Evolutionary conservation across 2,888 invertebrate species (phyloP), one percentile per base, ranked within the genome.

Genomic region (Cabera pusaria): DNA sequence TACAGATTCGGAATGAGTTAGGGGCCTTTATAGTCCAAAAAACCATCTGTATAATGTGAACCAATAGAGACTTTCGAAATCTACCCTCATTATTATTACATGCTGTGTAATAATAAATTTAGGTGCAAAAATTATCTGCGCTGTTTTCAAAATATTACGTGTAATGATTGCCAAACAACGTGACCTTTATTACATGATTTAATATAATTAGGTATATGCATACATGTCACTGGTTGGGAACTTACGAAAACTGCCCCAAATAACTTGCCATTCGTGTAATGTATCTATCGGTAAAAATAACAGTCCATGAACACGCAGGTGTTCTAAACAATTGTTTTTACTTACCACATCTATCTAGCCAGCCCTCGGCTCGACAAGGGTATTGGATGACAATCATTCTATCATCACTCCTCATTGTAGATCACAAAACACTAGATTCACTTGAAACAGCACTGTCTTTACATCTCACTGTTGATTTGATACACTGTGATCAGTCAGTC

Each of bases 271-370:
- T 50, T 51, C 45, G 44, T 52, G 52, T 57, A 59, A 68, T 64
- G 64, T 58, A 36, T 33, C 18, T 58, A 36, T 34, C 20, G 33
- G 22, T 38, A 39, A 44, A 43, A 38, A 36, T 44, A 44, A 44
- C 44, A 43, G 34, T 29, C 18, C 8, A 43, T 41, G 28, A 29
- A 33, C 44, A 39, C 42, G 46, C 46, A 50, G 36, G 33, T 44
- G 41, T 24, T 16, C 6, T 3, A 23, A 1, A 29, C 19, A 19
- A 16, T 5, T 20, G 3, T 14, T 18, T 32, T 1, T 21, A 67
- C 85, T 83, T 58, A 88, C 88, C 87, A 53, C 85, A 88, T 81
- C 81, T 72, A 44, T 87, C 76, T 9, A 88, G 69, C 88, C 88
- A 88, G 22, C 88, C 88, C 57, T 88, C 88, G 7, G 78, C 88